Percentiles rank a stretch among this genome's conserved stretches.
These are phyloP conservation scores for Caranx ignobilis DNA, from an alignment of 2,113 vertebrate genomes.

Conservation along the genomic window DNA sequence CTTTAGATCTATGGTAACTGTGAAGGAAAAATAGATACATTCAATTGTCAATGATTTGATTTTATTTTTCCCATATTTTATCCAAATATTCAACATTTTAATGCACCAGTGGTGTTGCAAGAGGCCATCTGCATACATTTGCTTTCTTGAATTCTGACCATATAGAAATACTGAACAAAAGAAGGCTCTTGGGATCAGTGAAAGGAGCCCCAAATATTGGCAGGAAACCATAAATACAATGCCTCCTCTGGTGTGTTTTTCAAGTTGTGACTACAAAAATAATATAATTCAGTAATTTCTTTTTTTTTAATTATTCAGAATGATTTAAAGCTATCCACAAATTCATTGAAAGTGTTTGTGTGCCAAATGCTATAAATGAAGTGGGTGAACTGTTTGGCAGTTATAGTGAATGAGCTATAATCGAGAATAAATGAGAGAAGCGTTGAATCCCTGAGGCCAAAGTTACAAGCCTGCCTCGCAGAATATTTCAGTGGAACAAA, in stretches of 20 bases:
- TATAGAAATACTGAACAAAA: not conserved
- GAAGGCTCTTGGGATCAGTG: not conserved
- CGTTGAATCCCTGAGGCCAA: not conserved
- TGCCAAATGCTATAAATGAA: constrained; percentile 1
- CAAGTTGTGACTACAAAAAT: not conserved
- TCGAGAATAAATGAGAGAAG: not conserved
- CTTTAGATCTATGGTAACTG: not conserved
- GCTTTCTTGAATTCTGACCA: constrained; percentile 31
- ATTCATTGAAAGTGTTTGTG: not conserved
- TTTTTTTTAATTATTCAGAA: too few relatives aligned
- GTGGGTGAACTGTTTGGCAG: not conserved
- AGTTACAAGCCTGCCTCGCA: not conserved
- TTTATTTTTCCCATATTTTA: too few relatives aligned
- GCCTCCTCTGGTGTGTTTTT: not conserved
- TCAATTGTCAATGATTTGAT: not conserved
- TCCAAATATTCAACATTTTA: constrained; percentile 23
- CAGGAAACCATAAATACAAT: not conserved
- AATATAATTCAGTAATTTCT: not conserved
- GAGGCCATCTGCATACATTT: constrained; percentile 26
- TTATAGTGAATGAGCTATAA: not conserved
- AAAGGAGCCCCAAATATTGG: not conserved
- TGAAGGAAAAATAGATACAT: constrained; percentile 22
- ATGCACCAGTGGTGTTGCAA: constrained; percentile 11
- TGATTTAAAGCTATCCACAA: not conserved
- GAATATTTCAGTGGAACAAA: constrained; percentile 20